Evolutionary conservation across 2,113 vertebrate genomes (phyloP), one percentile per base, ranked within the genome.

Genomic region (Hemibagrus wyckioides): DNA sequence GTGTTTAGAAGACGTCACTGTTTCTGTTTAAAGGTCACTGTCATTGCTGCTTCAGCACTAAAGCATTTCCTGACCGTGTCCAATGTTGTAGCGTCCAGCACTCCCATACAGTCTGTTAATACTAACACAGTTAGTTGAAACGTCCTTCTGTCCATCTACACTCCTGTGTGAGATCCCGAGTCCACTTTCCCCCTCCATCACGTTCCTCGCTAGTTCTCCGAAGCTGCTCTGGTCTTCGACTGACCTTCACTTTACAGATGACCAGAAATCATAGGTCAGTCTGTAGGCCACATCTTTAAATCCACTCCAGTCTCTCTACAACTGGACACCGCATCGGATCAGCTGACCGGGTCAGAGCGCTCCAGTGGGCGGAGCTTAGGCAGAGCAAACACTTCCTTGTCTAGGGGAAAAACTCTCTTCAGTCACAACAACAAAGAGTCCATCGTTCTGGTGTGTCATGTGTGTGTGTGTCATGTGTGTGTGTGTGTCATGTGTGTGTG

Each of bases 361-460:
- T 44, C 7, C 1, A 73, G 81, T 67, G 76, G 28, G 65, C 41
- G 54, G 76, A 87, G 90, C 92, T 52, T 90, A 94, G 92, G 89
- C 92, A 95, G 93, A 94, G 92, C 94, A 94, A 81, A 77, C 94
- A 86, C 88, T 57, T 93, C 86, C 89, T 8, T 93, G 94, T 95
- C 94, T 93, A 93, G 90, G 94, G 91, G 94, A 91, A 94, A 93
- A 54, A 56, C 50, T 36, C 88, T 87, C 92, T 92, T 84, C 90
- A 94, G 94, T 95, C 93, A 95, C 93, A 95, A 83, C 56, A 88
- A 89, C 71, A 85, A 89, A 89, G 87, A 85, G 87, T 73, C 48
- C 89, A 79, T 80, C 90, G 61, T 84, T 90, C 89, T 83, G 80
- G 33, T 91, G 87, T 80, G 21, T 65, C 13, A 9, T 61, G 83